These are phyloP conservation scores for Hoplias malabaricus DNA, from an alignment of 2,113 vertebrate genomes.

Conservation along the genomic window DNA sequence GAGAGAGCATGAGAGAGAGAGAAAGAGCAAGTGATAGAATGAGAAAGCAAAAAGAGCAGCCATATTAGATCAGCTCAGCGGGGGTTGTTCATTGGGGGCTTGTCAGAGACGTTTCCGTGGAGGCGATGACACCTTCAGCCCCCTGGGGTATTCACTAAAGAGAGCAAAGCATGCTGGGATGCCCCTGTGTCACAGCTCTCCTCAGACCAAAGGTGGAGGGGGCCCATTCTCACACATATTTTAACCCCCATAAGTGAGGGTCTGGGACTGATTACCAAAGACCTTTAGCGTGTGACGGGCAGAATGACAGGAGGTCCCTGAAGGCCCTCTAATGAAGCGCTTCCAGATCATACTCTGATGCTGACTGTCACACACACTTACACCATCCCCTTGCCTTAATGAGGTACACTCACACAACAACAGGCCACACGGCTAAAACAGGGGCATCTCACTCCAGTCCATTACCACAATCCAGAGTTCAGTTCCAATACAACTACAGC, in stretches of 20 bases:
- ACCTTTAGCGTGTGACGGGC: slow-evolving; percentile 30
- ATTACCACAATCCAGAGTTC: neutral
- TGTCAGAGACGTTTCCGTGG: slow-evolving; percentile 20
- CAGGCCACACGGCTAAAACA: no score
- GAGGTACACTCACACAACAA: neutral
- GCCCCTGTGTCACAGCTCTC: neutral
- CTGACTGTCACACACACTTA: slow-evolving; percentile 1
- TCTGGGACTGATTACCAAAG: slow-evolving; percentile 23
- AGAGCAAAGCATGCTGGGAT: slow-evolving; percentile 10
- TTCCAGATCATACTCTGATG: neutral
- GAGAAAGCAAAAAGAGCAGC: neutral
- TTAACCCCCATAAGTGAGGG: slow-evolving; percentile 27
- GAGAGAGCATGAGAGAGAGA: neutral
- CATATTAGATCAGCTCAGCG: slow-evolving; percentile 10
- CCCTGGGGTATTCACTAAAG: neutral
- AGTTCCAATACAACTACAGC: no score
- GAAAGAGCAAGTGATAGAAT: neutral
- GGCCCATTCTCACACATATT: neutral
- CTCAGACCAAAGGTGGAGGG: neutral
- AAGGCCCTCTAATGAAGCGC: slow-evolving; percentile 21
- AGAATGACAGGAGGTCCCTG: slow-evolving; percentile 15
- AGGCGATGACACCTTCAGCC: slow-evolving; percentile 19
- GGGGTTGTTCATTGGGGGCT: slow-evolving; percentile 25
- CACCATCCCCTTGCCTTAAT: neutral
- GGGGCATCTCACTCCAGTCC: neutral